Evolutionary conservation across 1,140 invertebrate genomes (phyloP), one percentile per base, ranked within the genome.

Genomic region (Brachionus calyciflorus): DNA sequence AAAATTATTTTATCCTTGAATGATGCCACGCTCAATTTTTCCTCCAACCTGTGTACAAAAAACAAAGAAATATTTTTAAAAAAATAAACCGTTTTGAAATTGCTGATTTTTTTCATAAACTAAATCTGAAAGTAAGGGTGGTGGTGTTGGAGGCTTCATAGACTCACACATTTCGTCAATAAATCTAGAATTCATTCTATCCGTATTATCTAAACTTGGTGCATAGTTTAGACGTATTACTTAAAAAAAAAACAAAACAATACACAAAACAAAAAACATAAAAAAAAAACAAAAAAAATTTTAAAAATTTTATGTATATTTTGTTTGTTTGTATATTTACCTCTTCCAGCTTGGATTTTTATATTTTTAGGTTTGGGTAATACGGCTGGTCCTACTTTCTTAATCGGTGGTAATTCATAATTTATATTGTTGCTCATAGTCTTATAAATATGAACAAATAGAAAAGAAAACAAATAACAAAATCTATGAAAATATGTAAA

Each of bases 341-440:
- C 69, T 51, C 69, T 28, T 37, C 69, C 69, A 24, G 69, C 69
- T 41, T 73, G 69, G 28, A 73, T 73, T 55, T 73, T 73, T 30
- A 73, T 73, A n/a, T 73, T 73, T 33, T 73, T 73, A 26, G 69
- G 69, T 46, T 73, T 73, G 1, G 69, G 69, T 21, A 73, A 41
- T 19, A 73, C 69, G 21, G 69, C 69, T 21, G 69, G 69, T 40
- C 69, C 69, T 40, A 73, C 17, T 55, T 73, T 73, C 17, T 41
- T 73, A 21, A 73, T 73, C 10, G 69, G 69, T 4, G 69, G 69
- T 28, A 73, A 37, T 24, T 73, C 69, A 41, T 73, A 51, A 33
- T 73, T 73, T 44, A 65, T 65, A 44, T 65, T 65, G 60, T 65
- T 65, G 60, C 44, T 65, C 55, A 60, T 60, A 60, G 17, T 60